Evolutionary conservation across 2,888 invertebrate genomes (phyloP), one percentile per base, ranked within the genome.

Genomic region (Sinohyriopsis cumingii): DNA sequence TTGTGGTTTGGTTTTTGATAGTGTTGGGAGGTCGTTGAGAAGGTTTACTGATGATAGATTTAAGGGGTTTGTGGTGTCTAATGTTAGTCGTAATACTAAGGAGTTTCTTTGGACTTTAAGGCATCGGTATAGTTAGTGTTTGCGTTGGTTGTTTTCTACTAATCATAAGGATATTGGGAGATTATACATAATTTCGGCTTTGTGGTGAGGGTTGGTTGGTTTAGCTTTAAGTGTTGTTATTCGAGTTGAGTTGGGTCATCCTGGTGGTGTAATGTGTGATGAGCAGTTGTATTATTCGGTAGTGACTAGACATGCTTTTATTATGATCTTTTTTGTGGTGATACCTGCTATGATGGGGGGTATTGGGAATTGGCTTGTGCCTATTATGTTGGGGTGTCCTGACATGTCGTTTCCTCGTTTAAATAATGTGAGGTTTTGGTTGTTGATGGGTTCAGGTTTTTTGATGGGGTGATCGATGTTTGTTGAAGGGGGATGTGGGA

Each of bases 361-460:
- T 85, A 95, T 95, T 92, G 95, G 95, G 75, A 95, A 95, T 90
- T 95, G 94, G 93, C 85, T 95, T 89, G 91, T 95, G 0, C 95
- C 95, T 7, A 82, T 95, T 90, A 94, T 95, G 92, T 83, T 95
- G 85, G 94, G 94, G 76, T 93, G 93, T 0, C 94, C 94, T 5
- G 95, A 95, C 92, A 95, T 95, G 92, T 94, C 94, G 15, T 95
- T 95, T 67, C 95, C 95, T 0, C 94, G 94, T 87, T 92, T 95
- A 92, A 95, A 95, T 93, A 95, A 95, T 91, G 93, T 95, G 93
- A 95, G 94, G 89, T 95, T 95, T 91, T 95, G 95, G 92, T 77
- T 95, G 68, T 77, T 95, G n/a, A 94, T 94, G 0, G 93, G 94
- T 0, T 93, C 94, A 18, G 82, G 95, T 83, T 91, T 92, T n/a